Evolutionary conservation across 2,888 invertebrate genomes (phyloP), one percentile per base, ranked within the genome.

Genomic region (Notodonta ziczac): DNA sequence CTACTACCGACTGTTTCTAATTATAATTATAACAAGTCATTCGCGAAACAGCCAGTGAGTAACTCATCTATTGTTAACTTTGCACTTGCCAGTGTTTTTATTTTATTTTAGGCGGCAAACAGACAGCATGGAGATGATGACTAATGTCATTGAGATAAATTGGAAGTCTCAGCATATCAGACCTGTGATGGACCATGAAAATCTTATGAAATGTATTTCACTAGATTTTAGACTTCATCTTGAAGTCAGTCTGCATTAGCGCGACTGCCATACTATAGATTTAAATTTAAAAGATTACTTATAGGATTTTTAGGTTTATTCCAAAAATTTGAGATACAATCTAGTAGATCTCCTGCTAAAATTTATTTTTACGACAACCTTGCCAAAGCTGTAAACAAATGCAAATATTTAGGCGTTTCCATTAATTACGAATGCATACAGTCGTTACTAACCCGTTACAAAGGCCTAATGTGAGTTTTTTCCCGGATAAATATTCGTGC

Each of bases 1-100:
- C 75, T 63, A 77, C 75, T 68, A 60, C 52, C 52, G 64, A 66
- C 68, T 67, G 65, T 62, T 64, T 76, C 76, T 76, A 76, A 77
- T 73, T 72, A 74, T 76, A 76, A 65, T 63, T 75, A 60, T 70
- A 76, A 77, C 76, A 76, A 77, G 77, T 76, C 76, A 76, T 77
- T 77, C 72, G 73, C 63, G 67, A 70, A 66, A 72, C 70, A 60
- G 52, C 50, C 52, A 60, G 60, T 76, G 77, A 76, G 76, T 74
- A 73, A 77, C 75, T 72, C 70, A 70, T 74, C 76, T 75, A 75
- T 75, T 75, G 75, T 75, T 76, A 69, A 74, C 72, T 75, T 75
- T 75, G 73, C 73, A 74, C 73, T 76, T 76, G 77, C 73, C 65
- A 72, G 72, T 74, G 73, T 62, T 70, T 72, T 66, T 62, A 62